Evolutionary conservation across 2,113 vertebrate species (phyloP).

Genomic region (Mus spicilegus): DNA sequence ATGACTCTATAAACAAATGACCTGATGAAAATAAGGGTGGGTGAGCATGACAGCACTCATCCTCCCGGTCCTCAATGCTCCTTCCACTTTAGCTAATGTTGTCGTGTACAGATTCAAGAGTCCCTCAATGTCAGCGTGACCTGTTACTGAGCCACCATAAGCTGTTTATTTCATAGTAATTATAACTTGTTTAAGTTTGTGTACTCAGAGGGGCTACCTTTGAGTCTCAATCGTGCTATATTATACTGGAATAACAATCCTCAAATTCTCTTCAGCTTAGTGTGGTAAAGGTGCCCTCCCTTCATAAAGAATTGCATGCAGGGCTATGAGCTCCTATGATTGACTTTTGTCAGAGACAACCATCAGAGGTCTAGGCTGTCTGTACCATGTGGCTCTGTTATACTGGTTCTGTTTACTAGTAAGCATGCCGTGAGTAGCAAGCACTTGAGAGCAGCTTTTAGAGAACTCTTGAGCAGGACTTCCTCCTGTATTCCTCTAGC

Average conservation of each 20-base stretch:
- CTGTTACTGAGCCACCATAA: not conserved
- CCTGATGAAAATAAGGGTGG: conserved; percentile 1
- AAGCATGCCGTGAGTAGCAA: not conserved
- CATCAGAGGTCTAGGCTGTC: not conserved
- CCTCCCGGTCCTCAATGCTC: not conserved
- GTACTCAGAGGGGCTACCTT: not conserved
- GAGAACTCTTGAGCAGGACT: not conserved
- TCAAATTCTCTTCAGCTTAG: not conserved
- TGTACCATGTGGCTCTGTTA: not conserved
- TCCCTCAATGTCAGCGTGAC: not conserved
- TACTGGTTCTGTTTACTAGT: not conserved
- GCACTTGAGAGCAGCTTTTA: not conserved
- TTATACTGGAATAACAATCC: not conserved
- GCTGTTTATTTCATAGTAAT: not conserved
- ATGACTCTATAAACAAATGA: not conserved
- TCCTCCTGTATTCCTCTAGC: not conserved
- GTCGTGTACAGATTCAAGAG: not conserved
- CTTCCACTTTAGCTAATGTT: not conserved
- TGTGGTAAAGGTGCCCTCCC: not conserved
- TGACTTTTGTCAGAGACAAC: not conserved
- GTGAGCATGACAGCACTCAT: not conserved
- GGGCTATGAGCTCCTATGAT: not conserved
- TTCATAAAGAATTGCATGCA: not conserved
- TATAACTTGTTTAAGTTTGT: conserved; percentile 1
- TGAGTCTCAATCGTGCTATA: not conserved